These are phyloP conservation scores for Bufo gargarizans DNA, from an alignment of 2,113 vertebrate genomes.

Conservation along the genomic window DNA sequence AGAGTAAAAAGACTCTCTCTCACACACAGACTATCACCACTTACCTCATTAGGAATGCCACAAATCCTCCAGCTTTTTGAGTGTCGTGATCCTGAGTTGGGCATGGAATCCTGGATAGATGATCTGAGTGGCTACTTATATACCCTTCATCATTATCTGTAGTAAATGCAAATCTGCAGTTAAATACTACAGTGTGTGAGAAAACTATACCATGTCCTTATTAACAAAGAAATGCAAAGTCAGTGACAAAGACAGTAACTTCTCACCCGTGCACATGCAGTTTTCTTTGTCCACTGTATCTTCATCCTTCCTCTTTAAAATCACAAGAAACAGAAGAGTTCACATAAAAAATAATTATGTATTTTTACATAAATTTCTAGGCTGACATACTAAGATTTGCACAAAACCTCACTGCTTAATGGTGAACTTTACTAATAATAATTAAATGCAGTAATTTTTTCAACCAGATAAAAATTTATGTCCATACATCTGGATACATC, in stretches of 20 bases:
- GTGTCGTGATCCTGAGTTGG: neutral
- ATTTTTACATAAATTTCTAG: too few relatives aligned
- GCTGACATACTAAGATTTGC: too few relatives aligned
- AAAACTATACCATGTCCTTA: too few relatives aligned
- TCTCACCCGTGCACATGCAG: neutral
- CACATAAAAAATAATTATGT: neutral
- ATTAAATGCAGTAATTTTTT: too few relatives aligned
- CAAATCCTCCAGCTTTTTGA: neutral
- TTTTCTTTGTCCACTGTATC: neutral
- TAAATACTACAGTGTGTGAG: neutral
- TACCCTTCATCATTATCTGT: neutral
- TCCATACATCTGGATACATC: too few relatives aligned
- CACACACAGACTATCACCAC: neutral
- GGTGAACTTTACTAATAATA: too few relatives aligned
- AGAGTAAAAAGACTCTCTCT: neutral
- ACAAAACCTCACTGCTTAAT: too few relatives aligned
- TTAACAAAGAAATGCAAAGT: neutral
- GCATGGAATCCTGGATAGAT: neutral
- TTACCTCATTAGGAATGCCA: slow-evolving; percentile 34
- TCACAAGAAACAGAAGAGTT: neutral
- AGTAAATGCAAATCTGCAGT: neutral
- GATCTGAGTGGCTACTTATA: neutral
- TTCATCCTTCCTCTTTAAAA: neutral
- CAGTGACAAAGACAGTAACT: neutral
- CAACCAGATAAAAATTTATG: too few relatives aligned